These are phyloP conservation scores for Passer montanus DNA, from an alignment of 2,113 vertebrate genomes.

Conservation along the genomic window DNA sequence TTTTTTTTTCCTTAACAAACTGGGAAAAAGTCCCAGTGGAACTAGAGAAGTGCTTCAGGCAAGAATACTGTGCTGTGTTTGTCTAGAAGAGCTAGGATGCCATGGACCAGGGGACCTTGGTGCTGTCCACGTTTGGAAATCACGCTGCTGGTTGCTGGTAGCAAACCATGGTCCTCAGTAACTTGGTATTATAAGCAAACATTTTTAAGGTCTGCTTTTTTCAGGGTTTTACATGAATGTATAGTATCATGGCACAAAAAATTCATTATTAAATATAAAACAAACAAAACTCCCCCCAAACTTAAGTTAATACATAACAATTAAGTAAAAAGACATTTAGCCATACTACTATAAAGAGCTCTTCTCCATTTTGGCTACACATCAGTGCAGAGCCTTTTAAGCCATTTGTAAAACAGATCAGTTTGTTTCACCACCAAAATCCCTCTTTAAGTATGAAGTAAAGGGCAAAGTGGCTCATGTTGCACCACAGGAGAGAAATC, in stretches of 20 bases:
- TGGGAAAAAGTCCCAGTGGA: not conserved
- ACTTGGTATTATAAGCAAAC: not conserved
- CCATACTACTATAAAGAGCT: not conserved
- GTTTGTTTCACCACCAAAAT: not conserved
- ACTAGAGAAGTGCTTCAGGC: not conserved
- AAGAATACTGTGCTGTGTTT: not conserved
- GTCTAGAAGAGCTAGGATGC: not conserved
- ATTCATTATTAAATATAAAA: not conserved
- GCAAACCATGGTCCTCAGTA: not conserved
- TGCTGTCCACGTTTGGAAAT: not conserved
- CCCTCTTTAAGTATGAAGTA: not conserved
- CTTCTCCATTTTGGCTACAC: not conserved
- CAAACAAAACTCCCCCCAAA: not conserved
- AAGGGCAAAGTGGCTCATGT: not conserved
- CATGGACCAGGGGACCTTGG: not conserved
- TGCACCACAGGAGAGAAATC: not conserved
- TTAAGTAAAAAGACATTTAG: not conserved
- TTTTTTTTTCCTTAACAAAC: not conserved
- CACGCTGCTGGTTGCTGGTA: accelerated
- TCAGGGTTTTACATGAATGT: not conserved
- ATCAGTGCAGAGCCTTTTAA: not conserved
- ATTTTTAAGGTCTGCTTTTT: not conserved
- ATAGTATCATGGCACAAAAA: not conserved
- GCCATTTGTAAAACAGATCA: not conserved
- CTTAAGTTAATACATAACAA: not conserved